Evolutionary conservation across 2,113 vertebrate genomes (phyloP), one percentile per base, ranked within the genome.

Genomic region (Caranx melampygus): DNA sequence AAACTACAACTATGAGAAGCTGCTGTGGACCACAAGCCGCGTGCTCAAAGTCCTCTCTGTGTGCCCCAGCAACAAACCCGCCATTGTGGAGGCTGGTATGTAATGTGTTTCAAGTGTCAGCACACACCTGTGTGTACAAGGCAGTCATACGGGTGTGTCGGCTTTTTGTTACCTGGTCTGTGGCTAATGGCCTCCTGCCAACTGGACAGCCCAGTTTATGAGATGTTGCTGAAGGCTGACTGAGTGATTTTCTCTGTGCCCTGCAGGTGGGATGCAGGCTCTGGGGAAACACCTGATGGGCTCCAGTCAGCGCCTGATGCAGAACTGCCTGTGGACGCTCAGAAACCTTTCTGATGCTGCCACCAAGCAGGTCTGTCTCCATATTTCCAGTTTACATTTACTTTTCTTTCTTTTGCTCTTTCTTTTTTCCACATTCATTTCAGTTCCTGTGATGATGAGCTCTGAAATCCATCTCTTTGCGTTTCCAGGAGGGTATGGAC

Each of bases 41-140:
- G 97, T 99, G 82, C 96, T 99, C 77, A 98, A 99, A 92, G 98
- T 99, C 84, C 95, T 99, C 26, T 99, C 98, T 0, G 98, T 99
- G 88, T 99, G 98, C 81, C 97, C 97, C 88, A 99, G 97, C 95
- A 99, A 99, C 92, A 99, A 99, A 75, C 98, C 97, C 0, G 96
- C 97, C 84, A 99, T 99, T 18, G 97, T 99, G 0, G 98, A 99
- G 76, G 97, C 98, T 0, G 97, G 98, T 99, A 93, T 95, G 97
- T 93, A 51, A 73, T 45, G n/a, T 75, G 57, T 72, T 68, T 15
- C 71, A n/a, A 59, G 37, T 61, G 52, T 40, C 21, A 57, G n/a
- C 35, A 18, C 55, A 26, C 79, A 86, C 75, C 62, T 89, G 75
- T 72, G 68, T 81, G 62, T 18, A 5, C 18, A 60, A 70, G 21